Conservation (phyloP, 2,113 vertebrate species). For the Anarrhichthys ocellatus region DNA sequence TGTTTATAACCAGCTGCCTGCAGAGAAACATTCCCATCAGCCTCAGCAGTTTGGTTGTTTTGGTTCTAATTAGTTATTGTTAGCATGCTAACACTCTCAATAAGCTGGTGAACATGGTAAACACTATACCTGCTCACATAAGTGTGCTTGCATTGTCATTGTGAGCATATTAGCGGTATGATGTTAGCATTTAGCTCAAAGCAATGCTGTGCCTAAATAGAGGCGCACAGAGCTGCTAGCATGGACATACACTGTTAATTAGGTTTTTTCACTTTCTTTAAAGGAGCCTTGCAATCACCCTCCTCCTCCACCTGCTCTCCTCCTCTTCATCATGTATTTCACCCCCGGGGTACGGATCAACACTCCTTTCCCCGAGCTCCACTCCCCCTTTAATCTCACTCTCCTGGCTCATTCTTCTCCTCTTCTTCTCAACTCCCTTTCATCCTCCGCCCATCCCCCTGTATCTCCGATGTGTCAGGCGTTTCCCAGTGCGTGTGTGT, state of each 20-base stretch:
- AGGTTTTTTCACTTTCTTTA: background rate
- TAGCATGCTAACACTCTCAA: background rate
- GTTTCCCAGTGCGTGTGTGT: slow-evolving; percentile 21
- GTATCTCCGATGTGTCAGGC: slow-evolving; percentile 22
- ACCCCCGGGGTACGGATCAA: slow-evolving; percentile 40
- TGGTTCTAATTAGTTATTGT: background rate
- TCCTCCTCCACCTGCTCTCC: slow-evolving; percentile 9
- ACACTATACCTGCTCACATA: background rate
- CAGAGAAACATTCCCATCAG: background rate
- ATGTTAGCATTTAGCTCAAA: background rate
- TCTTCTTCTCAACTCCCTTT: slow-evolving; percentile 39
- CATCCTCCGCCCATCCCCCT: slow-evolving; percentile 29
- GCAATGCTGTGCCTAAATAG: too few species aligned
- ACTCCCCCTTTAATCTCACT: slow-evolving; percentile 51
- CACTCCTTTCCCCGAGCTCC: slow-evolving; percentile 27
- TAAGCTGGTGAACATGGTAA: background rate
- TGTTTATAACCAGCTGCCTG: background rate
- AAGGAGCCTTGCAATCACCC: background rate
- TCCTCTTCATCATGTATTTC: slow-evolving; percentile 39
- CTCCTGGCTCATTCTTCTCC: slow-evolving; percentile 40
- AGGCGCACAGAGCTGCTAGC: background rate
- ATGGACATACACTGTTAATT: background rate
- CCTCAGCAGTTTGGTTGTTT: background rate
- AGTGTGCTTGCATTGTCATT: background rate
- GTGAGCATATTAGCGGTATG: background rate